Evolutionary conservation across 2,888 invertebrate species (phyloP).

Genomic region (Schizotus pectinicornis): DNA sequence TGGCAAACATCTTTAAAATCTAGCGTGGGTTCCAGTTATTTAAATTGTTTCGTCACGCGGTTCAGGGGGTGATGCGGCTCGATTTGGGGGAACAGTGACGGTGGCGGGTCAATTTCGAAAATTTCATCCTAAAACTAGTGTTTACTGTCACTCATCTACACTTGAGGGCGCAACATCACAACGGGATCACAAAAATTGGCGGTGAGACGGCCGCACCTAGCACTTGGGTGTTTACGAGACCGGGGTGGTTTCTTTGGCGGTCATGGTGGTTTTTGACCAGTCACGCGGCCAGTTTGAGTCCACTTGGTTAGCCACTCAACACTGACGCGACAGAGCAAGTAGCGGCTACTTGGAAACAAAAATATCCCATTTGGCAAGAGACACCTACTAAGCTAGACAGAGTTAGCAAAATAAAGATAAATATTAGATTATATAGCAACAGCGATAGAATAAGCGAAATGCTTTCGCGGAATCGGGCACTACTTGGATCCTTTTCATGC

Average conservation of each 20-base stretch:
- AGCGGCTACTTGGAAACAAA: slow-evolving; percentile 56
- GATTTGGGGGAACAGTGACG: slow-evolving; percentile 3
- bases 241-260: slow-evolving; percentile 12
- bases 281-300: slow-evolving; percentile 43
- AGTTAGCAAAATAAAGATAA: slow-evolving; percentile 56
- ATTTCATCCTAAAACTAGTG: slow-evolving; percentile 15
- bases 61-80: slow-evolving; percentile 9
- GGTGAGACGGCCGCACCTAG: not conserved
- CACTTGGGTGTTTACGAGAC: not conserved
- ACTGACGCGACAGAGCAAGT: slow-evolving; percentile 53
- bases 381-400: slow-evolving; percentile 55
- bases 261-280: slow-evolving; percentile 22
- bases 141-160: slow-evolving; percentile 26
- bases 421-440: slow-evolving; percentile 43
- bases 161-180: too few relatives aligned
- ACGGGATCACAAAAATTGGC: too few relatives aligned
- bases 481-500: slow-evolving; percentile 4
- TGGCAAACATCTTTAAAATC: slow-evolving; percentile 37
- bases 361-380: slow-evolving; percentile 61
- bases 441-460: slow-evolving; percentile 24
- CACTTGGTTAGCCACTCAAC: slow-evolving; percentile 52
- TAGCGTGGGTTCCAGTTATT: slow-evolving; percentile 36
- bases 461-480: slow-evolving; percentile 17
- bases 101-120: too few relatives aligned
- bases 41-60: slow-evolving; percentile 23